phyloP scores from a whole-genome alignment of 2,797 vertebrate genomes.

The Neoniphon sammara region DNA sequence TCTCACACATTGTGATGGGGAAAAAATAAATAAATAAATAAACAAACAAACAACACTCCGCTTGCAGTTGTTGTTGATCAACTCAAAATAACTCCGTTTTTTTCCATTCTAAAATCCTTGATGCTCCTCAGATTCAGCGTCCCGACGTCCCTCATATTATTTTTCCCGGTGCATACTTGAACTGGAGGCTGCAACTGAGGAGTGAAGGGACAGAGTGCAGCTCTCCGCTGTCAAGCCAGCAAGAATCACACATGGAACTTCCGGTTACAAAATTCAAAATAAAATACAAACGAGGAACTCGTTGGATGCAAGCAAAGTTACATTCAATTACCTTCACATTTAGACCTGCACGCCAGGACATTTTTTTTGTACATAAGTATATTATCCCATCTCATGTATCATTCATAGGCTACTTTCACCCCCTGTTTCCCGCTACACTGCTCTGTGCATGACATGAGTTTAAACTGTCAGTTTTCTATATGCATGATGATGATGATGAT shows the following conservation, averaged over 20 bases:
- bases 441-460: no score
- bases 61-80: conserved; percentile 56
- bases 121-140: conserved; percentile 61
- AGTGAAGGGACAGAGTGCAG: conserved; percentile 47
- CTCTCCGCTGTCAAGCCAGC: conserved; percentile 52
- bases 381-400: no score
- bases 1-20: conserved; percentile 73
- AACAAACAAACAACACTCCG: conserved; percentile 52
- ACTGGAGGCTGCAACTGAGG: conserved; percentile 65
- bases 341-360: no score
- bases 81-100: conserved; percentile 55
- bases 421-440: no score
- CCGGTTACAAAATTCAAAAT: conserved; percentile 62
- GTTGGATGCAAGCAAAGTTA: no score
- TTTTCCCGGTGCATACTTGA: conserved; percentile 73
- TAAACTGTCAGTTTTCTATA: no score
- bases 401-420: no score
- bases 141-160: conserved; percentile 59
- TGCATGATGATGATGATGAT: no score
- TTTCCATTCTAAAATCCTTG: conserved; percentile 67
- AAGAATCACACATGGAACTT: neutral
- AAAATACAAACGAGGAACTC: conserved; percentile 37
- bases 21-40: conserved; percentile 15
- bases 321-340: no score
- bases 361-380: no score